Evolutionary conservation across 2,797 vertebrate genomes (phyloP).

Genomic region (Molothrus aeneus): DNA sequence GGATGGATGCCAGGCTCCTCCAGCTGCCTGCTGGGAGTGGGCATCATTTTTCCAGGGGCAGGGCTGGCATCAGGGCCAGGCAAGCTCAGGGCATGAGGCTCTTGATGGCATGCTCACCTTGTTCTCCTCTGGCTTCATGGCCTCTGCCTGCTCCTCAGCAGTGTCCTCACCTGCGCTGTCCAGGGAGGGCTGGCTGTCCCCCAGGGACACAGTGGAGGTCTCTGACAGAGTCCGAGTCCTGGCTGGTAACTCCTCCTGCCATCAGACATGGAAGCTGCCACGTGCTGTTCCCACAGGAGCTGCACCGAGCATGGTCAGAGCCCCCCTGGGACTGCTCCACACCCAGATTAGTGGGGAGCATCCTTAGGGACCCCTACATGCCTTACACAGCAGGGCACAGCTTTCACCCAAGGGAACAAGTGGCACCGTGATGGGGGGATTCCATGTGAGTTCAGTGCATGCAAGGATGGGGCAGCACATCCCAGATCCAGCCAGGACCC

Average conservation of each 20-base stretch:
- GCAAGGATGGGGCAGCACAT: not conserved
- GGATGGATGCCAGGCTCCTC: not conserved
- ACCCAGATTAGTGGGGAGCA: not conserved
- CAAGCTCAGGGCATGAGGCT: not conserved
- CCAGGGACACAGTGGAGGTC: conserved; percentile 52
- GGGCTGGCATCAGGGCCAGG: not conserved
- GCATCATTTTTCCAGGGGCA: not conserved
- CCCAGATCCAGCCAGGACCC: not conserved
- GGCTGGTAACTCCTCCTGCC: conserved; percentile 6
- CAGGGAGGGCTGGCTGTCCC: not conserved
- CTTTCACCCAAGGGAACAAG: no score
- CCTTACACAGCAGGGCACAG: not conserved
- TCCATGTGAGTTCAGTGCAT: rapidly evolving
- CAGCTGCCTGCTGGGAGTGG: not conserved
- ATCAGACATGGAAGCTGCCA: not conserved
- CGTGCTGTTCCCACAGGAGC: not conserved
- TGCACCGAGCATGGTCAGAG: not conserved
- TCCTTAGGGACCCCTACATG: rapidly evolving
- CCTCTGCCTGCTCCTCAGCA: not conserved
- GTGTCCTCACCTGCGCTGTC: not conserved
- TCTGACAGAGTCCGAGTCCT: conserved; percentile 37
- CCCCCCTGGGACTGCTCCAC: rapidly evolving
- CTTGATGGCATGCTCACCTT: conserved; percentile 7
- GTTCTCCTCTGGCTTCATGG: not conserved
- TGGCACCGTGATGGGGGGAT: rapidly evolving